Evolutionary conservation across 2,888 invertebrate species (phyloP), one percentile per base, ranked within the genome.

Genomic region (Cheilosia variabilis): DNA sequence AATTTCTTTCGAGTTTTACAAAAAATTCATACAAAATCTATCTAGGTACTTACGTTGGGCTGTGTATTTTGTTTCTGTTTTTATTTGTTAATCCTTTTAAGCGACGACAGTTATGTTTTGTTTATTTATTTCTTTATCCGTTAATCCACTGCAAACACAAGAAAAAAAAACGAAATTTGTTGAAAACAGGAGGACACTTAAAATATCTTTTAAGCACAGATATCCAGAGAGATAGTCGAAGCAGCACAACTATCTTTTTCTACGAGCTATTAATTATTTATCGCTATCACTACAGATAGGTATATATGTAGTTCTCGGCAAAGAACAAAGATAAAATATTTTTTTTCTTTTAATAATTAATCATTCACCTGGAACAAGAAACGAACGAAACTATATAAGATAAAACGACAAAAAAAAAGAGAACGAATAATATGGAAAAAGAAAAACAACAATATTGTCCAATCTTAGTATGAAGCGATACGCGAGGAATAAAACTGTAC

Each of bases 331-430:
- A 65, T 69, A 63, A 75, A 66, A 63, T 22, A 22, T 22, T 24
- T 22, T 43, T 72, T 60, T 68, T 17, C 57, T 45, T 57, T 47
- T 37, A 47, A 71, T 17, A 43, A 78, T 73, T 73, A 78, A 86
- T 86, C 81, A 86, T 71, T 86, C 86, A 81, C 86, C 86, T 81
- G 86, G 55, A 83, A 73, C 62, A 68, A 83, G 68, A 63, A 78
- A 31, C 76, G 72, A 71, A 71, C 43, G 62, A 80, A 83, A 72
- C 72, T 63, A 13, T 58, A 22, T 45, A 24, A 65, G 65, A 66
- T 24, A 72, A 66, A 86, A 50, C 58, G 41, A 41, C 43, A 65
- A 22, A 68, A 63, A 19, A 73, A 57, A 68, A 50, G 19, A 58
- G 27, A 68, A 77, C 19, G 65, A 73, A 62, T 50, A 60, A 65